These are phyloP conservation scores for Pheosia gnoma DNA, from an alignment of 2,888 invertebrate genomes.

Conservation along the genomic window DNA sequence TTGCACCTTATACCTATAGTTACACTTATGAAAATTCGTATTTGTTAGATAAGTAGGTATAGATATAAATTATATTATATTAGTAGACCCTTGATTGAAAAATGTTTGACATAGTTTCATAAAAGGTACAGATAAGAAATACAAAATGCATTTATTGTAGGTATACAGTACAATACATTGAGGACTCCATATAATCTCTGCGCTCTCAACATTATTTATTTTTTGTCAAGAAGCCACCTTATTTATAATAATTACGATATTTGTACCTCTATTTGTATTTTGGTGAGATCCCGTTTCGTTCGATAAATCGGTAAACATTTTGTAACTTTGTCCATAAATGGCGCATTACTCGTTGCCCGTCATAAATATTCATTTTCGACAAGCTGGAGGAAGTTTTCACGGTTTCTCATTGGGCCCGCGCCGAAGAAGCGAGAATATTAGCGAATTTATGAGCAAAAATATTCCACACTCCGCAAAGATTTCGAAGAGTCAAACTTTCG, in stretches of 20 bases:
- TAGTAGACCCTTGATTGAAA: no score
- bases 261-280: constrained; percentile 40
- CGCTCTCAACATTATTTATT: background rate
- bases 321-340: constrained; percentile 79
- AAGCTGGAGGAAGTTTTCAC: constrained; percentile 75
- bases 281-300: constrained; percentile 56
- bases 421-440: constrained; percentile 73
- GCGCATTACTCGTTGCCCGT: constrained; percentile 75
- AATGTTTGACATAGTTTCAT: no score
- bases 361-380: constrained; percentile 82
- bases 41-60: constrained; percentile 37
- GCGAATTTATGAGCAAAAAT: constrained; percentile 80
- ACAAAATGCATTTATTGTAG: background rate
- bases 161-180: no score
- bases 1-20: constrained; percentile 34
- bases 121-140: background rate
- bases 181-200: no score
- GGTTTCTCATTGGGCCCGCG: constrained; percentile 61
- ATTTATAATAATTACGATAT: constrained; percentile 18
- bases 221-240: background rate
- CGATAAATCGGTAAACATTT: constrained; percentile 73
- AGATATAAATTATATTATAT: no score
- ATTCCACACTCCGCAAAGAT: constrained; percentile 61
- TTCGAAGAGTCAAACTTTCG: constrained; percentile 42
- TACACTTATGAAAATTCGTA: constrained; percentile 57